A percentile compares a stretch with the other conserved stretches of the same genome.
These are phyloP conservation scores for Ceratotherium simum DNA, from an alignment of 2,113 vertebrate species.

Conservation along the genomic window DNA sequence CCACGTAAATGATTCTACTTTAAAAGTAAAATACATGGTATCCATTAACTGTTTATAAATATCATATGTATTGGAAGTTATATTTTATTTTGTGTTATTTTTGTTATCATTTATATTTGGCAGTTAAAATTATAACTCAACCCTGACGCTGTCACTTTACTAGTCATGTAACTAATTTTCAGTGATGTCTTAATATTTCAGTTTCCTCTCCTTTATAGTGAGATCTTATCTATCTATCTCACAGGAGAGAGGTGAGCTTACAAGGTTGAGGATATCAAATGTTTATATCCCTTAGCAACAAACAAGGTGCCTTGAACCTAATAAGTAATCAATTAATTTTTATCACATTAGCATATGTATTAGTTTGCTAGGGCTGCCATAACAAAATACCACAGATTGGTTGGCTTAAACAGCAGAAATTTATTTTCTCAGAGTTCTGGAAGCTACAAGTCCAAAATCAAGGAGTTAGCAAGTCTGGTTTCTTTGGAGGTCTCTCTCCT, in stretches of 20 bases:
- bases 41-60: neutral
- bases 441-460: neutral
- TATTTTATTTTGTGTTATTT: constrained; percentile 27
- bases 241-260: neutral
- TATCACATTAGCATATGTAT: neutral
- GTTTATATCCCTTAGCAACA: neutral
- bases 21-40: constrained; percentile 22
- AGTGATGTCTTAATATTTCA: neutral
- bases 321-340: neutral
- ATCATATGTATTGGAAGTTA: neutral
- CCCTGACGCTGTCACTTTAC: neutral
- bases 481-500: neutral
- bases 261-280: neutral
- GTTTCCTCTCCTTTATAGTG: neutral
- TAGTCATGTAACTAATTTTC: neutral
- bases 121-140: neutral
- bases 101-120: constrained; percentile 28
- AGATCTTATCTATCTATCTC: neutral
- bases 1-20: neutral
- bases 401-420: neutral
- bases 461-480: neutral
- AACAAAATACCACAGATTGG: neutral
- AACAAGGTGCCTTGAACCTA: neutral
- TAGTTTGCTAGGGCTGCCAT: neutral
- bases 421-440: neutral